Evolutionary conservation across 2,797 vertebrate species (phyloP).

Genomic region (Dallia pectoralis): DNA sequence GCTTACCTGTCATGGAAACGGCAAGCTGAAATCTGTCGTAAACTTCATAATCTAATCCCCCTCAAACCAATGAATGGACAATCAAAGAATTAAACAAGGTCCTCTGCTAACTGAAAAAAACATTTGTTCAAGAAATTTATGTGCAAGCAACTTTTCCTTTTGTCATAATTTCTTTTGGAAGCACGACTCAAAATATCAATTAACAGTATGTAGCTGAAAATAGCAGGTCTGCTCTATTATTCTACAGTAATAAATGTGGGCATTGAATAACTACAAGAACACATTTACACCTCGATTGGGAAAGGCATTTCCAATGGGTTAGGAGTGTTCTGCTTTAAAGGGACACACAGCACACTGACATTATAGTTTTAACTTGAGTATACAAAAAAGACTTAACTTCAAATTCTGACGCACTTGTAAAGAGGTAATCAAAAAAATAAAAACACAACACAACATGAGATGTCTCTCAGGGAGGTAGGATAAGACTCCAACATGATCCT

Average conservation of each 20-base stretch:
- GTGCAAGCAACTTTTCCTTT: neutral
- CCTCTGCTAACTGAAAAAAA: neutral
- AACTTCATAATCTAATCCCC: slow-evolving; percentile 21
- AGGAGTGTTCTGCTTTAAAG: slow-evolving; percentile 30
- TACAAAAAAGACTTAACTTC: slow-evolving; percentile 66
- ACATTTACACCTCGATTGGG: neutral
- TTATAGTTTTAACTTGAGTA: slow-evolving; percentile 47
- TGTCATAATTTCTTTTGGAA: neutral
- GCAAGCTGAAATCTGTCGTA: slow-evolving; percentile 23
- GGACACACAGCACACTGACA: slow-evolving; percentile 25
- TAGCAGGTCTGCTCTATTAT: neutral
- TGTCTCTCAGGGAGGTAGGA: slow-evolving; percentile 72
- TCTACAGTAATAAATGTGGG: neutral
- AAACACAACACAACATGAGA: slow-evolving; percentile 72
- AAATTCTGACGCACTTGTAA: slow-evolving; percentile 60
- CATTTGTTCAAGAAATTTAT: neutral
- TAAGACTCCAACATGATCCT: slow-evolving; percentile 80
- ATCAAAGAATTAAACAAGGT: neutral
- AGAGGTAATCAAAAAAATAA: slow-evolving; percentile 54
- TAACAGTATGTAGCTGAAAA: neutral
- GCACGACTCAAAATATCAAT: neutral
- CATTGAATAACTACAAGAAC: neutral
- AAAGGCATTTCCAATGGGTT: neutral
- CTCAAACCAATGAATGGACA: slow-evolving; percentile 1
- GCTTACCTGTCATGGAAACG: slow-evolving; percentile 41